phyloP scores from a whole-genome alignment of 2,888 invertebrate genomes.

The Melipona bicolor region DNA sequence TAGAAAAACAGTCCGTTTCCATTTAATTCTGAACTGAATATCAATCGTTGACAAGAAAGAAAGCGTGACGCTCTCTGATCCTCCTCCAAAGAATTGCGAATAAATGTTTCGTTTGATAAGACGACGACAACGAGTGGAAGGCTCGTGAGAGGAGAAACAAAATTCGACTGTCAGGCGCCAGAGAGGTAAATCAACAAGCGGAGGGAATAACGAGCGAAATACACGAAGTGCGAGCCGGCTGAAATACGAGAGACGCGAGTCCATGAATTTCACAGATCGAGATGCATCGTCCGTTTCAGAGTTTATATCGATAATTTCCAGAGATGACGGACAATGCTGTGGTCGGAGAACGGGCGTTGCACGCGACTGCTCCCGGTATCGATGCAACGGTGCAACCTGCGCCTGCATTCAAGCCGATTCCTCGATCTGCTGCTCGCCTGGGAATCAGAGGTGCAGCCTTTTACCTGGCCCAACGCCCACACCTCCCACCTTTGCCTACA shows the following conservation, averaged over 20 bases:
- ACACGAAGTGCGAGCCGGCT: not conserved
- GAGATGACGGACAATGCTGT: not conserved
- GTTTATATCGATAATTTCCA: constrained; percentile 8
- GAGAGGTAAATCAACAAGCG: not conserved
- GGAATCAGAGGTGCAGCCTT: constrained; percentile 78
- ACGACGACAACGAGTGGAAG: no score
- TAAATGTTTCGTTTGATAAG: not conserved
- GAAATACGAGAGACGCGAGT: not conserved
- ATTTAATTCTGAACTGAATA: not conserved
- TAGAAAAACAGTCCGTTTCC: not conserved
- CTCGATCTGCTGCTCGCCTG: constrained; percentile 75
- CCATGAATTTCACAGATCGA: constrained; percentile 5
- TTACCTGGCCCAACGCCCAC: constrained; percentile 80
- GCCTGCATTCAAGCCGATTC: constrained; percentile 67
- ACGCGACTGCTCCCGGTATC: constrained; percentile 31
- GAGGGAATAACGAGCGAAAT: not conserved
- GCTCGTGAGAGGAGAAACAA: not conserved
- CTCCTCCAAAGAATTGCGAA: not conserved
- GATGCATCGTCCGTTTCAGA: not conserved
- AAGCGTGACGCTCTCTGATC: not conserved
- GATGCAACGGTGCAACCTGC: constrained; percentile 66
- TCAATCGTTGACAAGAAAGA: fast-evolving
- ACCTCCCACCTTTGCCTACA: constrained; percentile 71
- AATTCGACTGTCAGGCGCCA: no score
- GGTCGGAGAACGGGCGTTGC: not conserved